Percentiles rank a stretch among this genome's conserved stretches.
Conservation (phyloP, 1,140 invertebrate genomes). For the Eriosoma lanigerum region DNA sequence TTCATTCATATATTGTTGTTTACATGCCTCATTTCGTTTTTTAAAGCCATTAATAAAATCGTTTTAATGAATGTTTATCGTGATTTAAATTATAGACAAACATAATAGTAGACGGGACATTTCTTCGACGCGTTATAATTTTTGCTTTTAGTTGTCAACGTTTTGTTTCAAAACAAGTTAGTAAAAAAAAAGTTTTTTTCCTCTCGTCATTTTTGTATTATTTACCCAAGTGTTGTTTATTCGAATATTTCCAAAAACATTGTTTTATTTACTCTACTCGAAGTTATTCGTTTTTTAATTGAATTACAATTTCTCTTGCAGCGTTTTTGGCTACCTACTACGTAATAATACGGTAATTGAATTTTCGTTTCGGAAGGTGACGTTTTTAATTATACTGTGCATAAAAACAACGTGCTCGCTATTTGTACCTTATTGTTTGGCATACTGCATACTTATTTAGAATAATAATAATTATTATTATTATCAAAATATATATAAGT, state of each 20-base stretch:
- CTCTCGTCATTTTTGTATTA: constrained; percentile 20
- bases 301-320: constrained; percentile 44
- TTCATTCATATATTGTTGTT: neutral
- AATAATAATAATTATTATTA: neutral
- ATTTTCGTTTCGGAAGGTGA: constrained; percentile 38
- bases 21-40: neutral
- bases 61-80: neutral
- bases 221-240: constrained; percentile 28
- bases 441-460: neutral
- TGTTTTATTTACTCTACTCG: constrained; percentile 31
- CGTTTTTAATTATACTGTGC: constrained; percentile 46
- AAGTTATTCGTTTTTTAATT: constrained; percentile 45
- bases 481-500: neutral
- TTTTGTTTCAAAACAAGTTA: neutral
- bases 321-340: constrained; percentile 36
- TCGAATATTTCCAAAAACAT: constrained; percentile 39
- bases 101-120: neutral
- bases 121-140: neutral
- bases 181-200: neutral
- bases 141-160: constrained; percentile 2
- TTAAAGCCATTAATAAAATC: neutral
- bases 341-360: constrained; percentile 35
- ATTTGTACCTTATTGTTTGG: constrained; percentile 24
- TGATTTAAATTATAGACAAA: constrained; percentile 14
- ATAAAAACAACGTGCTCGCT: constrained; percentile 1